Base-by-base conservation (phyloP, 2,888 invertebrate genomes). In the Germaria angustata region DNA sequence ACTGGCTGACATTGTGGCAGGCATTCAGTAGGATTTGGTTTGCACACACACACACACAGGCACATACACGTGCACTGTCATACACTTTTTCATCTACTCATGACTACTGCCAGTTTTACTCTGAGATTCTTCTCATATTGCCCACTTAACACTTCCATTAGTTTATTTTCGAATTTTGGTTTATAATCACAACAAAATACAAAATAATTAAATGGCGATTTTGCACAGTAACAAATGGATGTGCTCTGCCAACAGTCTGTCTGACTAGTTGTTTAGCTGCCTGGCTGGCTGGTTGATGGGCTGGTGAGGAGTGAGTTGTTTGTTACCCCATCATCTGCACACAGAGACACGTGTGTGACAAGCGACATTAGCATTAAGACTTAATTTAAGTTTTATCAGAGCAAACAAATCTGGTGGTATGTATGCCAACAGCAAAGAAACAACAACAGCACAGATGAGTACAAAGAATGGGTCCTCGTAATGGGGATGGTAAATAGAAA, bases 321-420 rank as follows among this genome's bases (percentile, higher is more conserved):
- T 61, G 15, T n/a, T 65, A 39, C 59, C 36, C 44, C 71, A 34
- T 53, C 44, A 22, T 34, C 22, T 9, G 13, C 24, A 59, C 15
- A 59, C 39, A 85, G 84, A 83, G 88, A 86, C 89, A 90, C 89
- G 90, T 89, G 89, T 88, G 87, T 87, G 85, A 88, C 88, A 88
- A 85, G 86, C 86, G 88, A 87, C 89, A 89, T 88, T 88, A 86
- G 88, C 87, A 88, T 89, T 89, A 88, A 88, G 88, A 89, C 89
- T 89, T 89, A 88, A 90, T 90, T 89, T 89, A 89, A 88, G 88
- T 88, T 86, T 89, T 90, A 89, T 89, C 89, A 76, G 84, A 53
- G 82, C 84, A 87, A 90, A 88, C 90, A 89, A 88, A 89, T 90
- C 90, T 87, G 66, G 17, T 69, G 15, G 55, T 63, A 63, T 61